A percentile compares a stretch with the other conserved stretches of the same genome.
phyloP scores from a whole-genome alignment of 2,113 vertebrate species.

The Oceanites oceanicus region DNA sequence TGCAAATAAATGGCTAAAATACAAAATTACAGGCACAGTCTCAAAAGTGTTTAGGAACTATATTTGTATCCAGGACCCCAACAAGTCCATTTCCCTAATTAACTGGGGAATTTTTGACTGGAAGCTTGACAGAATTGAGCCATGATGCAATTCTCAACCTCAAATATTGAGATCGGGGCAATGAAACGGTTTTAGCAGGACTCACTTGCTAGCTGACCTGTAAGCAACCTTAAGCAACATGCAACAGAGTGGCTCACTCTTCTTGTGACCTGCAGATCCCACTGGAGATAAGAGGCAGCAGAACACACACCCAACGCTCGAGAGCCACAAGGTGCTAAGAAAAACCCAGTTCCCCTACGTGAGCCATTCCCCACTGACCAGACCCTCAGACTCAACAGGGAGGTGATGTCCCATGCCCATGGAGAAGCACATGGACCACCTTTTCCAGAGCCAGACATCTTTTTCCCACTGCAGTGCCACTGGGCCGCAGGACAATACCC shows the following conservation, averaged over 20 bases:
- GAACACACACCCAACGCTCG: rapidly evolving
- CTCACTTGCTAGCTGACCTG: not conserved
- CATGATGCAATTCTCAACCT: not conserved
- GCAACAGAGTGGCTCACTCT: not conserved
- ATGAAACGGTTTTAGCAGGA: not conserved
- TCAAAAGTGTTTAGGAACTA: not conserved
- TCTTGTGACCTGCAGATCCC: not conserved
- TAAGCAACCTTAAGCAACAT: not conserved
- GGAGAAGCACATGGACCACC: not conserved
- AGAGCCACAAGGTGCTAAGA: not conserved
- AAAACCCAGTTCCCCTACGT: rapidly evolving
- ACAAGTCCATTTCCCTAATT: not conserved
- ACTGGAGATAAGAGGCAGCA: not conserved
- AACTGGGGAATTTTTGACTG: not conserved
- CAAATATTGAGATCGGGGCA: not conserved
- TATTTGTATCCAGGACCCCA: not conserved
- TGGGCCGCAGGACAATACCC: not conserved
- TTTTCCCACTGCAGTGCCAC: rapidly evolving
- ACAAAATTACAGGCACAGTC: not conserved
- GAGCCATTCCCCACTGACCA: not conserved
- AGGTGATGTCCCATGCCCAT: not conserved
- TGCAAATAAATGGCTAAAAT: not conserved
- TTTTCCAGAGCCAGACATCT: not conserved
- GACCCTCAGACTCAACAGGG: not conserved
- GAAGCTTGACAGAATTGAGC: not conserved